phyloP scores from a whole-genome alignment of 2,113 vertebrate genomes.

The Mus musculus region DNA sequence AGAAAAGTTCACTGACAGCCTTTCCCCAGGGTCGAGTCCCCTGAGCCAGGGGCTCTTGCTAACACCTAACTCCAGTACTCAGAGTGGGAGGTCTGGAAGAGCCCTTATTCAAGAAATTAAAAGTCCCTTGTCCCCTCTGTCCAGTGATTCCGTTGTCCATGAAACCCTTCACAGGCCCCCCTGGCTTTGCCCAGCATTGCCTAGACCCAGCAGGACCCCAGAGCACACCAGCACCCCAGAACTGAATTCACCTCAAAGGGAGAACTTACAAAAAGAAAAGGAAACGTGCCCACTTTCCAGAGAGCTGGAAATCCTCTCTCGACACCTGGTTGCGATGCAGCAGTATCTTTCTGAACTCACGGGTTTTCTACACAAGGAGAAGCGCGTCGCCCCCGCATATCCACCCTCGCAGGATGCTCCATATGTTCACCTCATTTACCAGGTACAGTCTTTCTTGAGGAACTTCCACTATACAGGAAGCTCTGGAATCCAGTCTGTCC shows the following conservation, averaged over 20 bases:
- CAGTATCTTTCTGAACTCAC: constrained; percentile 89
- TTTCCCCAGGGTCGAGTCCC: constrained; percentile 81
- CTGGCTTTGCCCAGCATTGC: constrained; percentile 80
- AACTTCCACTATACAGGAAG: background rate
- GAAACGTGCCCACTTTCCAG: constrained; percentile 85
- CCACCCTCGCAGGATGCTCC: constrained; percentile 90
- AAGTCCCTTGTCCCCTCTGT: constrained; percentile 71
- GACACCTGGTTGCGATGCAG: constrained; percentile 90
- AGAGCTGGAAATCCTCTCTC: constrained; percentile 91
- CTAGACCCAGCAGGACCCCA: constrained; percentile 73
- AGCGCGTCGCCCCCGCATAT: constrained; percentile 86
- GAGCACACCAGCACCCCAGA: constrained; percentile 86
- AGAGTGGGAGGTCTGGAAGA: constrained; percentile 85
- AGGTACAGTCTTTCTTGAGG: constrained; percentile 89
- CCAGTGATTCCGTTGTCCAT: background rate
- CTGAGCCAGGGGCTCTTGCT: constrained; percentile 89
- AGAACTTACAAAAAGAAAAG: constrained; percentile 84
- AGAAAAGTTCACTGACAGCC: constrained; percentile 85
- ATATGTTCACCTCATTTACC: constrained; percentile 92
- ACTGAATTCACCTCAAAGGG: constrained; percentile 82
- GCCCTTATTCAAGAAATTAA: constrained; percentile 92
- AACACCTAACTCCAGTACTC: constrained; percentile 84
- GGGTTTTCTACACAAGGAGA: constrained; percentile 89
- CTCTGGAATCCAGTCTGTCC: background rate
- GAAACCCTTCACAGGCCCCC: constrained; percentile 81